phyloP scores from a whole-genome alignment of 2,113 vertebrate species.

The Naja naja region DNA sequence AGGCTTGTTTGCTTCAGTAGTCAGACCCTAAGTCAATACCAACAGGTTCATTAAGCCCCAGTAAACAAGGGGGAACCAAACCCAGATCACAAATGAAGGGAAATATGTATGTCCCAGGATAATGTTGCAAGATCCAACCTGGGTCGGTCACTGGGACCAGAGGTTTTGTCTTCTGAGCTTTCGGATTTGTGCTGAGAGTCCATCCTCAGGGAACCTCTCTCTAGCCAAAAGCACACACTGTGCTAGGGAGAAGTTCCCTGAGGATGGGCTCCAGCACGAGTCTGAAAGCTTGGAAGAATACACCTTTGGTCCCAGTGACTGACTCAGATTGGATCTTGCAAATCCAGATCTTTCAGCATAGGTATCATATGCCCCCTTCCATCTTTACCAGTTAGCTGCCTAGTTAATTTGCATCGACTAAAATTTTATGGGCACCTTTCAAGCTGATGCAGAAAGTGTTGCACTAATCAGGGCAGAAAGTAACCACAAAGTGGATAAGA shows the following conservation, averaged over 20 bases:
- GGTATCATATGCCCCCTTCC: not conserved
- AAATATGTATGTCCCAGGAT: not conserved
- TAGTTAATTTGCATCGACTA: not conserved
- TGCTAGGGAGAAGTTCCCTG: not conserved
- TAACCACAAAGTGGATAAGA: not conserved
- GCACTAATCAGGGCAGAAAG: not conserved
- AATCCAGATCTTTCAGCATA: not conserved
- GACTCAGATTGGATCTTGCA: not conserved
- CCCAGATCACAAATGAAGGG: not conserved
- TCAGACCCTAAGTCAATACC: not conserved
- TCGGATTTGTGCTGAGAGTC: not conserved
- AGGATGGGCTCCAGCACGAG: not conserved
- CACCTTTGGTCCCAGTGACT: not conserved
- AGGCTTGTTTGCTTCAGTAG: not conserved
- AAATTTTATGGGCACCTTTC: not conserved
- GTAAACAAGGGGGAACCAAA: not conserved
- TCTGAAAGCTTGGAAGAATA: not conserved
- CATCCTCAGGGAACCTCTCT: not conserved
- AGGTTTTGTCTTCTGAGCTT: not conserved
- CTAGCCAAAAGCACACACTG: not conserved
- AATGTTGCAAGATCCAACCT: not conserved
- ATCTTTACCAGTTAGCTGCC: not conserved
- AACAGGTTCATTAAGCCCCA: not conserved
- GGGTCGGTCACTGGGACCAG: not conserved
- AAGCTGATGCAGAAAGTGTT: not conserved